A percentile compares a stretch with the other conserved stretches of the same genome.
phyloP scores from a whole-genome alignment of 2,888 invertebrate genomes.

The Sminthurides aquaticus region DNA sequence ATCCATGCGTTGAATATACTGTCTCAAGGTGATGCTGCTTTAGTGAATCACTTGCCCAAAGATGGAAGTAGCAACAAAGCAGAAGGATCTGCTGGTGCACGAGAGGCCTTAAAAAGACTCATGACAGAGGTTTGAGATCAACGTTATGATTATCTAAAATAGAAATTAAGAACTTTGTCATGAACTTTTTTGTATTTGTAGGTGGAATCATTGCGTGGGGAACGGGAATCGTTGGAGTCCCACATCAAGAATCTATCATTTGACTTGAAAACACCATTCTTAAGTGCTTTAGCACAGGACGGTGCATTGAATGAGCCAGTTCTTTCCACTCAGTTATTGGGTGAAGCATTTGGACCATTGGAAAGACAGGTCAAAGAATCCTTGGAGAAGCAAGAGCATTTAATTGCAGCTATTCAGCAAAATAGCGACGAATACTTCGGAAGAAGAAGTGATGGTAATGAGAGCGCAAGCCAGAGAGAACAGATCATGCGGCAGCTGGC shows the following conservation, averaged over 20 bases:
- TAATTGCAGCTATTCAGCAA: conserved; percentile 63
- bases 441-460: conserved; percentile 45
- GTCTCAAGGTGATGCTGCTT: conserved; percentile 61
- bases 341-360: conserved; percentile 66
- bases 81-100: conserved; percentile 49
- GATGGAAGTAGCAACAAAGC: conserved; percentile 51
- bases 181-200: too few species aligned
- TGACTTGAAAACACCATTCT: conserved; percentile 75
- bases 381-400: conserved; percentile 60
- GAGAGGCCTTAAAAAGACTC: conserved; percentile 60
- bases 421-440: conserved; percentile 45
- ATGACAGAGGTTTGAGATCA: conserved; percentile 75
- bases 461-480: conserved; percentile 62
- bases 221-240: conserved; percentile 80
- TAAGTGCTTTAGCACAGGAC: conserved; percentile 65
- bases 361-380: conserved; percentile 71
- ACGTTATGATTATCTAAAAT: not conserved
- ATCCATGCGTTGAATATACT: conserved; percentile 72
- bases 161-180: too few species aligned
- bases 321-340: conserved; percentile 57
- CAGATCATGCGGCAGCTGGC: conserved; percentile 75
- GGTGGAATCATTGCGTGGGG: conserved; percentile 78
- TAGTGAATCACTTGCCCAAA: conserved; percentile 64
- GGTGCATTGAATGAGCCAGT: conserved; percentile 71
- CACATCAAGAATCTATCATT: conserved; percentile 71